These are phyloP conservation scores for Callospermophilus lateralis DNA, from an alignment of 2,113 vertebrate species.

Conservation along the genomic window DNA sequence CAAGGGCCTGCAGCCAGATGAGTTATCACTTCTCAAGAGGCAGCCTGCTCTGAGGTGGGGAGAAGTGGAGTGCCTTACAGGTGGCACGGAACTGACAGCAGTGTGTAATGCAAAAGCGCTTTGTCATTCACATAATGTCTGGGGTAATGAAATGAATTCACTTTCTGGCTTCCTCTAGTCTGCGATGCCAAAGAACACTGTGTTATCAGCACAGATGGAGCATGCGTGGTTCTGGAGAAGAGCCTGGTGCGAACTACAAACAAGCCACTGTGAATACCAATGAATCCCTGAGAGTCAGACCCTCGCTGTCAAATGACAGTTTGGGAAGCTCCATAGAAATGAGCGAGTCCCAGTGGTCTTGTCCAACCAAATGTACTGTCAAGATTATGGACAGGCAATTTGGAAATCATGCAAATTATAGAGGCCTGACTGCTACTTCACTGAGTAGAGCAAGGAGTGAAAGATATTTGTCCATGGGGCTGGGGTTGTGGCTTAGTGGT, in stretches of 20 bases:
- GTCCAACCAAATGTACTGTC: constrained; percentile 86
- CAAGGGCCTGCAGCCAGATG: constrained; percentile 83
- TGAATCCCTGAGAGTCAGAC: constrained; percentile 87
- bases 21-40: constrained; percentile 83
- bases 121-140: constrained; percentile 91
- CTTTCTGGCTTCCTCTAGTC: constrained; percentile 89
- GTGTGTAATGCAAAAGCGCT: constrained; percentile 87
- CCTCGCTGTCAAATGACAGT: constrained; percentile 88
- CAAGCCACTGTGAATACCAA: constrained; percentile 91
- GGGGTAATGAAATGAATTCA: constrained; percentile 90
- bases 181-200: constrained; percentile 90
- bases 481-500: too few species aligned
- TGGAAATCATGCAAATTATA: constrained; percentile 65
- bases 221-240: constrained; percentile 90
- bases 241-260: constrained; percentile 89
- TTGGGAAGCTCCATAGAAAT: constrained; percentile 85
- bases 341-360: constrained; percentile 85
- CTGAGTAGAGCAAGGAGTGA: constrained; percentile 37
- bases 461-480: constrained; percentile 15
- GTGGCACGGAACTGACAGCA: constrained; percentile 86
- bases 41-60: constrained; percentile 72
- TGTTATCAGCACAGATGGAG: constrained; percentile 92
- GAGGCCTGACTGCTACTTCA: constrained; percentile 70
- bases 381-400: constrained; percentile 79
- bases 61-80: constrained; percentile 83